Evolutionary conservation across 2,113 vertebrate species (phyloP), one percentile per base, ranked within the genome.

Genomic region (Genyomyrus donnyi): DNA sequence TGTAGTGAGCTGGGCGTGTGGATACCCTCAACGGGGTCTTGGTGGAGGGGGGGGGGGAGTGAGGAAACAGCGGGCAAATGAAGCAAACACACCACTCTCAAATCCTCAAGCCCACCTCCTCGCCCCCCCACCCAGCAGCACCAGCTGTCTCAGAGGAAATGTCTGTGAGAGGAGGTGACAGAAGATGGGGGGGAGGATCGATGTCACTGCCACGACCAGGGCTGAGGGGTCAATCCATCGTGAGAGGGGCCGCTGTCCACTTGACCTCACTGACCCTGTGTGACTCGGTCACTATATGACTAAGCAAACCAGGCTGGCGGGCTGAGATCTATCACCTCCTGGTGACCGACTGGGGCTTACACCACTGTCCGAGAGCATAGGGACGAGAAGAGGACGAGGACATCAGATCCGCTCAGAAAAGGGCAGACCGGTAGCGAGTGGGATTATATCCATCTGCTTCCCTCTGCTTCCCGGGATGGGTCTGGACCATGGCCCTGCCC

Each of bases 201-300:
- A 70, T 70, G 62, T 31, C 62, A 70, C 10, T 11, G n/a, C 62
- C n/a, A 70, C 1, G n/a, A 13, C 74, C 74, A 80, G 35, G 74
- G 35, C 35, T 10, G 35, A 19, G 31, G 74, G 11, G 15, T 42
- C 35, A 39, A 42, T 31, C 45, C 35, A 77, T 46, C 45, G 45
- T 39, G 42, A 15, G n/a, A 66, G 3, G 88, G 45, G 21, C 31
- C 0, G 27, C 58, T 9, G 46, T 93, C 90, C 62, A 88, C 90
- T 91, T 91, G 93, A 91, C 89, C 89, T 92, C 50, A 88, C 62
- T 88, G 74, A 21, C 74, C 74, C 35, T 4, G 0, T 10, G 3
- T 31, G 15, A 74, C 27, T 31, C 11, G 13, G 10, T 74, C 31
- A 8, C 66, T 35, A 11, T 31, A 13, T 35, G 10, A 74, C 27